Percentiles rank a stretch among this genome's conserved stretches.
phyloP scores from a whole-genome alignment of 2,797 vertebrate genomes.

The Smutsia temminckii region DNA sequence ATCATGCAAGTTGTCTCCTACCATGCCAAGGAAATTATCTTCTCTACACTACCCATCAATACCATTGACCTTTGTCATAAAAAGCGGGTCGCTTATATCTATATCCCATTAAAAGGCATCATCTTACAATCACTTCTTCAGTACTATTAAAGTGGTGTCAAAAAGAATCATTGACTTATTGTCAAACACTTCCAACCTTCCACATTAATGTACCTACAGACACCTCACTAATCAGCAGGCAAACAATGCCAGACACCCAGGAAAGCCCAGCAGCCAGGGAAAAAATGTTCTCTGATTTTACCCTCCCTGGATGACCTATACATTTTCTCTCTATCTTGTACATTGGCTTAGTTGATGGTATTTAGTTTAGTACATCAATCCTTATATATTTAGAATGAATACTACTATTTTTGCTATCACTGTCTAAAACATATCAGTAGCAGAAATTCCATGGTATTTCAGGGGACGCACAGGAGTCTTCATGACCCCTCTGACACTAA shows the following conservation, averaged over 20 bases:
- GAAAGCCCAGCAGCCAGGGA: slow-evolving; percentile 35
- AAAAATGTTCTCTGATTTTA: slow-evolving; percentile 22
- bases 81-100: slow-evolving; percentile 82
- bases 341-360: not conserved
- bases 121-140: slow-evolving; percentile 83
- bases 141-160: slow-evolving; percentile 85
- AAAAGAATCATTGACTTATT: slow-evolving; percentile 87
- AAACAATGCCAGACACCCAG: slow-evolving; percentile 73
- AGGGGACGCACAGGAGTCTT: not conserved
- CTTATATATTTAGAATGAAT: not conserved
- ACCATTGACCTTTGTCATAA: slow-evolving; percentile 87
- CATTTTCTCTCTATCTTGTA: not conserved
- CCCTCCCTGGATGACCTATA: not conserved
- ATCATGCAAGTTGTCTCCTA: slow-evolving; percentile 81
- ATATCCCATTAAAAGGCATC: slow-evolving; percentile 82
- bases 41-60: slow-evolving; percentile 81
- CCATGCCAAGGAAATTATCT: slow-evolving; percentile 83
- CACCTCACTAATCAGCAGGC: slow-evolving; percentile 77
- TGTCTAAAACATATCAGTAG: not conserved
- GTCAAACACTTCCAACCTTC: slow-evolving; percentile 83
- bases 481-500: not conserved
- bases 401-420: not conserved
- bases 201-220: slow-evolving; percentile 78
- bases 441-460: not conserved
- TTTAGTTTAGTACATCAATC: not conserved